Percentiles rank a stretch among this genome's conserved stretches.
These are phyloP conservation scores for Megaustenia siamemsis DNA, from an alignment of 2,888 invertebrate species.

Conservation along the genomic window DNA sequence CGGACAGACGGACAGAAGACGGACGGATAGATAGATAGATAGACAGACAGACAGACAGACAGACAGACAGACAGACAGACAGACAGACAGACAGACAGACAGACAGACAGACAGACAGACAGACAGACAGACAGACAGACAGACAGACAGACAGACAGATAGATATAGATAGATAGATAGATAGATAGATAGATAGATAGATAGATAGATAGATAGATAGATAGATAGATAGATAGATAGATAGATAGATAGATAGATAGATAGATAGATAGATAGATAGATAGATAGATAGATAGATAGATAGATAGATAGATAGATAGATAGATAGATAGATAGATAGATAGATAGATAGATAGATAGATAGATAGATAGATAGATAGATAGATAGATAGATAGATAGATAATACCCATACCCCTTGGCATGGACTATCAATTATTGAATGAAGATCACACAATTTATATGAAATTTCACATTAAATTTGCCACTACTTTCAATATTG, in stretches of 20 bases:
- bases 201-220: not conserved
- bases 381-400: not conserved
- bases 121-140: constrained; percentile 5
- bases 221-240: not conserved
- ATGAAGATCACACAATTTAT: too few species aligned
- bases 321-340: not conserved
- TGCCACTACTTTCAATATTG: too few species aligned
- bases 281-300: not conserved
- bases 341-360: not conserved
- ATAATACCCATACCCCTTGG: too few species aligned
- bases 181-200: constrained; percentile 3
- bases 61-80: constrained; percentile 37
- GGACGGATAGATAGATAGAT: too few species aligned
- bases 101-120: constrained; percentile 12
- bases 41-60: constrained; percentile 13
- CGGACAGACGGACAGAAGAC: too few species aligned
- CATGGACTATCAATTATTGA: too few species aligned
- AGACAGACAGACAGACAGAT: too few species aligned
- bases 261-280: not conserved
- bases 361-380: not conserved
- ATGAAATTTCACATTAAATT: too few species aligned
- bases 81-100: constrained; percentile 8
- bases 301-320: not conserved
- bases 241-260: not conserved
- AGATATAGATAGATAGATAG: too few species aligned